Percentiles rank a stretch among this genome's conserved stretches.
phyloP scores from a whole-genome alignment of 2,797 vertebrate genomes.

The Delichon dasypus region DNA sequence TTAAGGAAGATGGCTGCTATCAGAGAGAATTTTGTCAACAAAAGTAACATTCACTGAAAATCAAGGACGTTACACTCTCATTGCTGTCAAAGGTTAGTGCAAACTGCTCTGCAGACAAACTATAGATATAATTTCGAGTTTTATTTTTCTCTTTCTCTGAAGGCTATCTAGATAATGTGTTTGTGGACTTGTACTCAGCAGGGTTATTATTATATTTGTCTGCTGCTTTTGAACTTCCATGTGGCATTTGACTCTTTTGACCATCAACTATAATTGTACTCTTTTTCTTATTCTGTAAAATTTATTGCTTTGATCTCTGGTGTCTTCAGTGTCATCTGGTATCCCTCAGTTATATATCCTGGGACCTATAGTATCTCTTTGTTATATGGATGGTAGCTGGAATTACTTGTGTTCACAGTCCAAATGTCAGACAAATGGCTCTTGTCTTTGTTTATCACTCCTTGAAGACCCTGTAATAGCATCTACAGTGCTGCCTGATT shows the following conservation, averaged over 20 bases:
- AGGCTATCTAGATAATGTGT: background rate
- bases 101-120: background rate
- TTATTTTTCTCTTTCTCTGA: background rate
- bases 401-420: slow-evolving; percentile 43
- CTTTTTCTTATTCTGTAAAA: slow-evolving; percentile 52
- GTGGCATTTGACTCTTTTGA: slow-evolving; percentile 42
- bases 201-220: slow-evolving; percentile 19
- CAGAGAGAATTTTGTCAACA: background rate
- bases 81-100: background rate
- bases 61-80: background rate
- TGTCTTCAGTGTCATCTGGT: slow-evolving; percentile 47
- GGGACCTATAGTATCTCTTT: slow-evolving; percentile 20
- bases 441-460: slow-evolving; percentile 54
- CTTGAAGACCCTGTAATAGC: slow-evolving; percentile 47
- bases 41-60: background rate
- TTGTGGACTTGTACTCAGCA: background rate
- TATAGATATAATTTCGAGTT: background rate
- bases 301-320: slow-evolving; percentile 39
- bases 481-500: background rate
- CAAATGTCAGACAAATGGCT: slow-evolving; percentile 38
- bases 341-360: slow-evolving; percentile 8
- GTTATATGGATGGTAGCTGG: slow-evolving; percentile 11
- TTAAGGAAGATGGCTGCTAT: background rate
- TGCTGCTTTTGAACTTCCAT: background rate
- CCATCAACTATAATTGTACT: slow-evolving; percentile 18